Base-by-base conservation (phyloP, 2,113 vertebrate genomes). In the Dipodomys ordii region DNA sequence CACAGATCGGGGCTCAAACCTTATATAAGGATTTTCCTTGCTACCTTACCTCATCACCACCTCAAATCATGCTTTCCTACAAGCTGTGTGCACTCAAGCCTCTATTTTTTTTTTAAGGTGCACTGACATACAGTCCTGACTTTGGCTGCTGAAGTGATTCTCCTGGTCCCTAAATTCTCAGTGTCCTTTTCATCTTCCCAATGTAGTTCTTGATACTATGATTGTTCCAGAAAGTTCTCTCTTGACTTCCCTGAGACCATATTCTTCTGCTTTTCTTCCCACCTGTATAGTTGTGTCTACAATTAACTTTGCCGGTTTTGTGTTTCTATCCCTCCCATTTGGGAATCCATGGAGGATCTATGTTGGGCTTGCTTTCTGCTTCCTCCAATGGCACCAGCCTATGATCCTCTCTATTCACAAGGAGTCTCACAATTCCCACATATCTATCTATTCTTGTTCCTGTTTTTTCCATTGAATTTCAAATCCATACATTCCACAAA, bases 1-100 rank as follows among this genome's bases (percentile, higher is more conserved):
- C 28, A 65, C 25, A 69, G 89, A 46, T 57, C 0, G 53, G 64
- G 27, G 27, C 28, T 60, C 22, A 91, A 12, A 49, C 86, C 53
- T 80, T 32, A 84, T 32, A 6, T 81, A 6, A 62, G 94, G 77
- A 67, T 86, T 53, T 80, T 83, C 65, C 57, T 83, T 85, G 39
- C 69, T 20, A 28, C 11, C 35, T 32, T 46, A 44, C 22, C 13
- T 0, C 4, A 20, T 79, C n/a, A 67, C 60, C 44, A 27, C 13
- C 32, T 30, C 16, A 44, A 32, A 35, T 65, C 77, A 84, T 2
- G 60, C 86, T 72, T 30, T 79, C 46, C 69, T 65, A 1, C 20
- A 46, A 69, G 49, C 73, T 32, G 3, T 74, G 6, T 68, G 53
- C 28, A 39, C 18, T 69, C 60, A 30, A 53, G n/a, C 71, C 60